A percentile compares a stretch with the other conserved stretches of the same genome.
These are phyloP conservation scores for Clusia tigrina DNA, from an alignment of 2,888 invertebrate genomes.

Conservation along the genomic window DNA sequence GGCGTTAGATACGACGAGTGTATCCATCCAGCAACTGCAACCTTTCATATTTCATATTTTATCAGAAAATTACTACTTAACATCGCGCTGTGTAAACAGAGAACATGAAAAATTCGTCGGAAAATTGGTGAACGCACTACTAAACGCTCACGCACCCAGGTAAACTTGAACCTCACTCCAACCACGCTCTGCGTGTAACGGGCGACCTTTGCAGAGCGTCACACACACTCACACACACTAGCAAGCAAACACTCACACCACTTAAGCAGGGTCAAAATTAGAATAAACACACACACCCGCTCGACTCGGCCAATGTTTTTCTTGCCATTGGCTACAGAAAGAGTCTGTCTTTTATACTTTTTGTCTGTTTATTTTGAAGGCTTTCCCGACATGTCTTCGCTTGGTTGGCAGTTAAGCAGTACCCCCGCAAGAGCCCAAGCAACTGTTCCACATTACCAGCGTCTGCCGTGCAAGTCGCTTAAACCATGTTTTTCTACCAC, in stretches of 20 bases:
- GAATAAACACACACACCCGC: slow-evolving; percentile 48
- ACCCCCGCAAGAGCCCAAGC: slow-evolving; percentile 24
- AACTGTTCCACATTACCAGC: slow-evolving; percentile 24
- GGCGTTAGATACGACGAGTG: neutral
- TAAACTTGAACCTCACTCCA: neutral
- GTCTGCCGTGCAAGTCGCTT: slow-evolving; percentile 23
- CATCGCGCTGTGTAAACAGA: slow-evolving; percentile 43
- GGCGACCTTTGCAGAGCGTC: slow-evolving; percentile 42
- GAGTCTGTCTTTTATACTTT: slow-evolving; percentile 24
- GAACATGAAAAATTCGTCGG: slow-evolving; percentile 42
- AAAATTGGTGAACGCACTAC: slow-evolving; percentile 35
- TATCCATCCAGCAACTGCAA: slow-evolving; percentile 17
- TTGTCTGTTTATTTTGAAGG: slow-evolving; percentile 7
- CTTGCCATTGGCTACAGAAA: slow-evolving; percentile 54
- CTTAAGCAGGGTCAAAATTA: slow-evolving; percentile 58
- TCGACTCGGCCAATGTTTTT: slow-evolving; percentile 40
- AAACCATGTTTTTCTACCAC: slow-evolving; percentile 49
- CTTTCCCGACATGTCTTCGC: slow-evolving; percentile 18
- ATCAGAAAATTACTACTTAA: slow-evolving; percentile 60
- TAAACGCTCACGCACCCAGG: neutral
- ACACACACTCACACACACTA: too few relatives aligned
- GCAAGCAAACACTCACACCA: slow-evolving; percentile 22
- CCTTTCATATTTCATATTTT: slow-evolving; percentile 36
- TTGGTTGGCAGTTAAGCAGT: slow-evolving; percentile 14
- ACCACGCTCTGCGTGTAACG: neutral